Evolutionary conservation across 1,140 invertebrate genomes (phyloP).

Genomic region (Carposina sasakii): DNA sequence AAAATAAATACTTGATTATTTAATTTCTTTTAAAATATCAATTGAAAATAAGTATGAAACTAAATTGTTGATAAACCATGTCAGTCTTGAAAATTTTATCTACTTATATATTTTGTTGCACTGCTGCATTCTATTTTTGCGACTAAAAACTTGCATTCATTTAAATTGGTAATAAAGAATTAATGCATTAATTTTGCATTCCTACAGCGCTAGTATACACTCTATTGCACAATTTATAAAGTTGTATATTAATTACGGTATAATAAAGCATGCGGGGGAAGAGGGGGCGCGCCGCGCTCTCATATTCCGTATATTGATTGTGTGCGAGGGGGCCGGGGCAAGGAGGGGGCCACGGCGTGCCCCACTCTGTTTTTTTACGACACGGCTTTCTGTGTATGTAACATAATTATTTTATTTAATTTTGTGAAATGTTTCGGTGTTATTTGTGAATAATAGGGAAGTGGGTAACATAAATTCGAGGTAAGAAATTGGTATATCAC

Average conservation of each 20-base stretch:
- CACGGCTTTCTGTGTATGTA: slow-evolving; percentile 73
- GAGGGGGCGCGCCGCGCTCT: slow-evolving; percentile 69
- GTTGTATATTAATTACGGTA: slow-evolving; percentile 73
- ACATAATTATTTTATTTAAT: slow-evolving; percentile 72
- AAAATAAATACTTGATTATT: too few species aligned
- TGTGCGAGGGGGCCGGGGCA: slow-evolving; percentile 67
- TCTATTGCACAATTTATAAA: slow-evolving; percentile 63
- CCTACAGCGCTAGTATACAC: too few species aligned
- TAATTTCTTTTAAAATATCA: too few species aligned
- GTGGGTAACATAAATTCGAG: slow-evolving; percentile 61
- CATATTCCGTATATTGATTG: slow-evolving; percentile 73
- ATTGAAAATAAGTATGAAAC: too few species aligned
- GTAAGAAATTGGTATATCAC: slow-evolving; percentile 52
- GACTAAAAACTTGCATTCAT: too few species aligned
- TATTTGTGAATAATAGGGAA: slow-evolving; percentile 68
- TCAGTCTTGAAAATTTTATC: too few species aligned
- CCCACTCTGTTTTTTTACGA: slow-evolving; percentile 73
- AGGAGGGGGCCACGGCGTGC: slow-evolving; percentile 69
- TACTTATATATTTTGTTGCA: too few species aligned
- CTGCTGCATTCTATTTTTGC: too few species aligned
- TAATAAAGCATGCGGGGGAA: slow-evolving; percentile 71
- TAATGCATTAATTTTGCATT: too few species aligned
- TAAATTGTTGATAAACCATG: too few species aligned
- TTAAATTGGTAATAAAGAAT: too few species aligned
- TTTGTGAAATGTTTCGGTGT: slow-evolving; percentile 72